Evolutionary conservation across 2,113 vertebrate genomes (phyloP).

Genomic region (Hemibagrus wyckioides): DNA sequence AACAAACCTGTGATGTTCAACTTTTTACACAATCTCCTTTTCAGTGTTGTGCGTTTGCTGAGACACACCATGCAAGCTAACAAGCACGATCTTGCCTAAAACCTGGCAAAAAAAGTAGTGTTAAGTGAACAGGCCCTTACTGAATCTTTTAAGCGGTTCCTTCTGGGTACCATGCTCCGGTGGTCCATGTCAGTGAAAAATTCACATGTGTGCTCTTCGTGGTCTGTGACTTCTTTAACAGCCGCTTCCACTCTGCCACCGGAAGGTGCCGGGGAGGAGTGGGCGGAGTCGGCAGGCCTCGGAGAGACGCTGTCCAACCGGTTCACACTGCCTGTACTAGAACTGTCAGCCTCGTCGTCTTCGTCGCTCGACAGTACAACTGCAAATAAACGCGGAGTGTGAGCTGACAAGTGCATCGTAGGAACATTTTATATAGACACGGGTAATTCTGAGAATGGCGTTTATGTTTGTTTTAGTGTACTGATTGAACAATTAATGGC

Average conservation of each 20-base stretch:
- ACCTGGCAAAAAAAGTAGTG: not conserved
- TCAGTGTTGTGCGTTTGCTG: no score
- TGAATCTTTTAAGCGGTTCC: slow-evolving; percentile 91
- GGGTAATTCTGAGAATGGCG: not conserved
- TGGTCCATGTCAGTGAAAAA: slow-evolving; percentile 78
- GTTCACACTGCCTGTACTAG: slow-evolving; percentile 79
- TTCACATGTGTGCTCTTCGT: slow-evolving; percentile 73
- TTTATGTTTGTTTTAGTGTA: not conserved
- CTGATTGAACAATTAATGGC: not conserved
- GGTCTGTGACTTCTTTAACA: slow-evolving; percentile 79
- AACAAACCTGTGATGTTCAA: not conserved
- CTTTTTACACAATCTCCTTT: no score
- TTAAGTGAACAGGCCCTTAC: slow-evolving; percentile 64
- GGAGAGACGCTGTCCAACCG: slow-evolving; percentile 87
- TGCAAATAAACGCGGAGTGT: slow-evolving; percentile 52
- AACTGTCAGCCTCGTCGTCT: slow-evolving; percentile 82
- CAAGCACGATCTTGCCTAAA: not conserved
- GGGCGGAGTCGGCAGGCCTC: slow-evolving; percentile 87
- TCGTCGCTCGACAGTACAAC: slow-evolving; percentile 91
- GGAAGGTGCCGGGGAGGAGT: slow-evolving; percentile 87
- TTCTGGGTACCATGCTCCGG: slow-evolving; percentile 77
- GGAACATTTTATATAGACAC: not conserved
- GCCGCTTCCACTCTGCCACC: slow-evolving; percentile 88
- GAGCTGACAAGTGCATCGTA: not conserved
- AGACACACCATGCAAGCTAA: no score